Base-by-base conservation (phyloP, 2,888 invertebrate genomes). In the Chymomyza amoena region DNA sequence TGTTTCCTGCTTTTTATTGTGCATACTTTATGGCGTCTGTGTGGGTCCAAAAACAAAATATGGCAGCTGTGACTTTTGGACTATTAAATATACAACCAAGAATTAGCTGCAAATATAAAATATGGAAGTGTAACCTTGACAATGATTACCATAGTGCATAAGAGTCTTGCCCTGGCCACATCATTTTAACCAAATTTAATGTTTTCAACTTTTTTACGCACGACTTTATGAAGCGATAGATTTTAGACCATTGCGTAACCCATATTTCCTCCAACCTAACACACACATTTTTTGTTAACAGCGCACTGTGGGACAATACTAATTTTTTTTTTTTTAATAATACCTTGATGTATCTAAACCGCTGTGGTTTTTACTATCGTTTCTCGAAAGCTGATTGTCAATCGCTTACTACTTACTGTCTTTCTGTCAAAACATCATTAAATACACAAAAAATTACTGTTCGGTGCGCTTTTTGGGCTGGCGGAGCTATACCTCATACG, bases 1-100 rank as follows among this genome's bases (percentile, higher is more conserved):
- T 16, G 9, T 13, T 9, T 16, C 9, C 56, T 36, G 39, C 36
- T 51, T 68, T 73, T 70, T 67, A 70, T 73, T 74, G 64, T 64
- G 66, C 54, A 39, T 60, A 64, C 66, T 64, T 67, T 70, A 32
- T 45, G 32, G 56, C 69, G 59, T 59, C 66, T 66, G 32, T 64
- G 51, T n/a, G 13, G 39, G 13, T 4, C 13, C 10, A 10, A 45
- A 54, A 54, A 16, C 9, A 54, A 54, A 13, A 54, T 15, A 54
- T 20, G 54, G 20, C 16, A 9, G 54, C 54, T 20, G 54, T 20
- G 20, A n/a, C 54, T 54, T 63, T 66, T 62, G 69, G 45, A 13
- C 39, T 45, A 45, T 45, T 45, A 45, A 45, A 45, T 45, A 45
- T 13, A 45, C 39, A 45, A 13, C 39, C 39, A 45, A 6, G 39